Percentiles rank a stretch among this genome's conserved stretches.
phyloP scores from a whole-genome alignment of 2,888 invertebrate genomes.

The Itoplectis maculator region DNA sequence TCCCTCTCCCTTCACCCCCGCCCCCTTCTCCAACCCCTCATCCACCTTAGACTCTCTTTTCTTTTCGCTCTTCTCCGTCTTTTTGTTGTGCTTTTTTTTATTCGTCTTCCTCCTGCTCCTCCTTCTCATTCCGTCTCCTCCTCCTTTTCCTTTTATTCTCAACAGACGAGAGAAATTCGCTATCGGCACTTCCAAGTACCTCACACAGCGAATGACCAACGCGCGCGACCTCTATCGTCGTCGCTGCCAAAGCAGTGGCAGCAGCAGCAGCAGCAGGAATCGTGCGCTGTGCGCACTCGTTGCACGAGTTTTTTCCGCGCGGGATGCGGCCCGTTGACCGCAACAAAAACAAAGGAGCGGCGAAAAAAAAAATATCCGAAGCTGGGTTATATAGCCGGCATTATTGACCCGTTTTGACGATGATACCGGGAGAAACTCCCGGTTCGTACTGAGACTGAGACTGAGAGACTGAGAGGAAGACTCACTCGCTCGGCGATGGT shows the following conservation, averaged over 20 bases:
- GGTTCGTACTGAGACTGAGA: background rate
- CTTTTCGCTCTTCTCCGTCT: slow-evolving; percentile 20
- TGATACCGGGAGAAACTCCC: slow-evolving; percentile 26
- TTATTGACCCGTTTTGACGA: slow-evolving; percentile 50
- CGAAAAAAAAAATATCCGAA: slow-evolving; percentile 35
- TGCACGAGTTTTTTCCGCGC: slow-evolving; percentile 39
- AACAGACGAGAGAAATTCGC: slow-evolving; percentile 74
- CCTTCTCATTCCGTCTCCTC: slow-evolving; percentile 50
- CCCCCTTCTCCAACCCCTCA: too few relatives aligned
- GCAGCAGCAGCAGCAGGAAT: slow-evolving; percentile 25
- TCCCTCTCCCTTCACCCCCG: slow-evolving; percentile 55
- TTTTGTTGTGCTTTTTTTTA: slow-evolving; percentile 27
- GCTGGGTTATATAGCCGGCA: slow-evolving; percentile 40
- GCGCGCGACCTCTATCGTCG: slow-evolving; percentile 26
- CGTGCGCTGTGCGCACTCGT: slow-evolving; percentile 9
- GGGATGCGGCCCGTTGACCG: slow-evolving; percentile 35
- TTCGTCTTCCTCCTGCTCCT: slow-evolving; percentile 45
- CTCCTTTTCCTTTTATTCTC: slow-evolving; percentile 62
- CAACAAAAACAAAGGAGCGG: slow-evolving; percentile 65
- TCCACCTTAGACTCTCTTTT: slow-evolving; percentile 43
- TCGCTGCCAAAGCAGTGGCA: slow-evolving; percentile 41
- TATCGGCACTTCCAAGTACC: slow-evolving; percentile 76
- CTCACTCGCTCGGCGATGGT: too few relatives aligned
- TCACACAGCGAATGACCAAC: slow-evolving; percentile 63
- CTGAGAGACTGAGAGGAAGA: too few relatives aligned